Evolutionary conservation across 1,140 invertebrate genomes (phyloP), one percentile per base, ranked within the genome.

Genomic region (Leptinotarsa lineolata): DNA sequence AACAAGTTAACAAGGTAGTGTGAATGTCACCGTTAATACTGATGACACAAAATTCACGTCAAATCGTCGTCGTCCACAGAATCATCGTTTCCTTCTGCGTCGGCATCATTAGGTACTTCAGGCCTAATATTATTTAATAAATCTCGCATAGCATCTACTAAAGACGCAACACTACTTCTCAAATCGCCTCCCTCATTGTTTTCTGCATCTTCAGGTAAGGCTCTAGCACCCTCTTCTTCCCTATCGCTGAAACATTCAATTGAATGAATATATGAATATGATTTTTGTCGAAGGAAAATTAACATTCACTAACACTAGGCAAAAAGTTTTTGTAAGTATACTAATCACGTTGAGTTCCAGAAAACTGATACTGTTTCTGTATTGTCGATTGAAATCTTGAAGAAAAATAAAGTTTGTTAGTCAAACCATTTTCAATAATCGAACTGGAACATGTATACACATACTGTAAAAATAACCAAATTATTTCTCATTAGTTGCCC

Each of bases 141-240:
- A 79, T 93, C 90, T 20, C 92, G 82, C 90, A 94, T 92, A 3
- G 91, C 91, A 79, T 92, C 91, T 72, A 93, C 86, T 39, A 93
- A 84, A 2, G 87, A 87, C 2, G 86, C 90, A 2, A 92, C 87
- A 71, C 90, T 91, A 45, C 88, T 86, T 66, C 87, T 84, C n/a
- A 92, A 83, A 76, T 90, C 90, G 48, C 72, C 78, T 58, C 74
- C 81, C 12, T 79, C 78, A 68, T 75, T 77, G 45, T 68, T 74
- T 16, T 76, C 74, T 8, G 58, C 69, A 54, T 70, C 78, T 48
- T 65, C 76, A 15, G 78, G 82, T 21, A 80, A 70, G 2, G 81
- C 84, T 63, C 77, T 71, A 46, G 81, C 83, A 16, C 79, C 81
- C 68, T 80, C 80, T 74, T 78, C 75, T 44, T 81, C 77, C 45